These are phyloP conservation scores for Datnioides undecimradiatus DNA, from an alignment of 2,113 vertebrate species.

Conservation along the genomic window DNA sequence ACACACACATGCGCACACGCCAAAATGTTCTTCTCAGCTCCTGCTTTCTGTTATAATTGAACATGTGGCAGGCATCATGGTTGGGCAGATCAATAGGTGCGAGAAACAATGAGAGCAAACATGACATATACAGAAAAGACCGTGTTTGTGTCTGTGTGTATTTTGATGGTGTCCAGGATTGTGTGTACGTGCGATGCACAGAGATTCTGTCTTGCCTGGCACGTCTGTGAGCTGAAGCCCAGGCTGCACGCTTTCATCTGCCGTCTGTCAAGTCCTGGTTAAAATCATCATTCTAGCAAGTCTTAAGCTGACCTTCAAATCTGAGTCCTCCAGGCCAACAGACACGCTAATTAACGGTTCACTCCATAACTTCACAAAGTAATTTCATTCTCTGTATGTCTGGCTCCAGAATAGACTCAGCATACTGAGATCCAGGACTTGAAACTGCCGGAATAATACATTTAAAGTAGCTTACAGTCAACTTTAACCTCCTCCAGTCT, in stretches of 20 bases:
- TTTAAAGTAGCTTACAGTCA: slow-evolving; percentile 41
- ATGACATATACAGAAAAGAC: not conserved
- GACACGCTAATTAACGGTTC: slow-evolving; percentile 64
- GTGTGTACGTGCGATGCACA: not conserved
- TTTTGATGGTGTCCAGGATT: not conserved
- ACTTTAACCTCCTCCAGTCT: slow-evolving; percentile 23
- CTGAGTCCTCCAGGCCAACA: slow-evolving; percentile 55
- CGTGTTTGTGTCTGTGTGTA: not conserved
- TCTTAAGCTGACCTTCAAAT: slow-evolving; percentile 73
- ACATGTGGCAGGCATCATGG: not conserved
- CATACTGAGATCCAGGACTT: slow-evolving; percentile 40
- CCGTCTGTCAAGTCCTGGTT: slow-evolving; percentile 49
- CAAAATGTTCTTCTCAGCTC: not conserved
- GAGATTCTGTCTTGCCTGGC: slow-evolving; percentile 7
- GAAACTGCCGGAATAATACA: slow-evolving; percentile 48
- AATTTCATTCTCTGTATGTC: slow-evolving; percentile 59
- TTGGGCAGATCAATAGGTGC: not conserved
- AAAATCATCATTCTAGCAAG: slow-evolving; percentile 58
- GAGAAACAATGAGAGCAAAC: slow-evolving; percentile 11
- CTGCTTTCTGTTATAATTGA: not conserved
- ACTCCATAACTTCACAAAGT: slow-evolving; percentile 52
- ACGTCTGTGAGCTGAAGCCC: slow-evolving; percentile 23
- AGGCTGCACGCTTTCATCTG: slow-evolving; percentile 51
- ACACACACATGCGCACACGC: not conserved
- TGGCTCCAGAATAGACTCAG: slow-evolving; percentile 24